These are phyloP conservation scores for Allobates femoralis DNA, from an alignment of 2,797 vertebrate genomes.

Conservation along the genomic window DNA sequence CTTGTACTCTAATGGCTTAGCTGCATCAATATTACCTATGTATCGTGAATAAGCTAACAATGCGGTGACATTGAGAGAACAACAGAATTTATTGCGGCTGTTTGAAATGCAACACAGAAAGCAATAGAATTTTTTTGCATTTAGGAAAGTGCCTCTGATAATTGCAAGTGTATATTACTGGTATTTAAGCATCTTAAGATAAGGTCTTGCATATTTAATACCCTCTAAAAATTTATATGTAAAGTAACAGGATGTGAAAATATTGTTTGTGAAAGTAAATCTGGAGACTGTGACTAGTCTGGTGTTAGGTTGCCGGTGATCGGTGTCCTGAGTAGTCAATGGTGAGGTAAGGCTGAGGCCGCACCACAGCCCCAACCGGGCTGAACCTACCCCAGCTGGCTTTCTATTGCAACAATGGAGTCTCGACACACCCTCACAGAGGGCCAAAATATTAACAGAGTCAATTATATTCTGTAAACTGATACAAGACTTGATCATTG, in stretches of 20 bases:
- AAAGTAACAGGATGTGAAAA: background rate
- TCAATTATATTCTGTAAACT: too few relatives aligned
- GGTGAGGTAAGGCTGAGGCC: too few relatives aligned
- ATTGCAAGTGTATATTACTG: background rate
- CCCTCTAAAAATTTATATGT: background rate
- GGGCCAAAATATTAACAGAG: too few relatives aligned
- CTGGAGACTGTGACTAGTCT: too few relatives aligned
- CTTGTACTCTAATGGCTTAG: slow-evolving; percentile 36
- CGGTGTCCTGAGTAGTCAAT: too few relatives aligned
- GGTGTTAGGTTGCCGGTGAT: too few relatives aligned
- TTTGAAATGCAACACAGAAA: slow-evolving; percentile 19
- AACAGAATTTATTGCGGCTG: slow-evolving; percentile 30
- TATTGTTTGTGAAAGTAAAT: background rate
- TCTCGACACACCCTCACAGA: too few relatives aligned
- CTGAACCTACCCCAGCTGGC: too few relatives aligned
- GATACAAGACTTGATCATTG: too few relatives aligned
- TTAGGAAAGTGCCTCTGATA: background rate
- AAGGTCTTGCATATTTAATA: background rate
- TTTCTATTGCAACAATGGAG: too few relatives aligned
- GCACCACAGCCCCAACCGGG: too few relatives aligned
- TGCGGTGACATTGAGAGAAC: slow-evolving; percentile 39
- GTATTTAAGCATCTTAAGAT: background rate
- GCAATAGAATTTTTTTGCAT: background rate
- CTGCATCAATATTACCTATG: slow-evolving; percentile 34
- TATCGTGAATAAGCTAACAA: slow-evolving; percentile 30